These are phyloP conservation scores for Nesogale talazaci DNA, from an alignment of 2,113 vertebrate genomes.

Conservation along the genomic window DNA sequence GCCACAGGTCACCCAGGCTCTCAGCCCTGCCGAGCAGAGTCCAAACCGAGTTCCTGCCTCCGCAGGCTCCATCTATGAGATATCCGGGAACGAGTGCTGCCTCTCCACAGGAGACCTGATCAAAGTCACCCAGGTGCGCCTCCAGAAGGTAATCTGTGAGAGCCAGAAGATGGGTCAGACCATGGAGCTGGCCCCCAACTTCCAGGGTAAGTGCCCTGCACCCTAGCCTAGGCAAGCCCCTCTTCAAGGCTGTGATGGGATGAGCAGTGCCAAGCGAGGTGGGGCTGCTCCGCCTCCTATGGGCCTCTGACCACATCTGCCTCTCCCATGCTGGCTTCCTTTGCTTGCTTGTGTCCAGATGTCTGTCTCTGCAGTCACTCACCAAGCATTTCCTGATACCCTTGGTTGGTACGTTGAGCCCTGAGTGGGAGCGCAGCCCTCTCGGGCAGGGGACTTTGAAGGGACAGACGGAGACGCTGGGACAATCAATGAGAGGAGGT, in stretches of 20 bases:
- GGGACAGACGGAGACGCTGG: not conserved
- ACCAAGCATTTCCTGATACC: not conserved
- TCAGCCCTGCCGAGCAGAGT: not conserved
- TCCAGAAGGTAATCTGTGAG: constrained; percentile 87
- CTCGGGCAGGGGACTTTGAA: not conserved
- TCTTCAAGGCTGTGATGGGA: not conserved
- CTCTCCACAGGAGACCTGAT: constrained; percentile 94
- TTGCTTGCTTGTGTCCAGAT: not conserved
- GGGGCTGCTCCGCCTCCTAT: accelerated
- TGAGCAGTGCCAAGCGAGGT: not conserved
- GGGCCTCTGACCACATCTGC: not conserved
- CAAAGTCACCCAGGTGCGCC: constrained; percentile 86
- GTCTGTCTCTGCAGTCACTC: not conserved
- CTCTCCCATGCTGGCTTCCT: not conserved
- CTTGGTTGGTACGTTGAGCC: not conserved
- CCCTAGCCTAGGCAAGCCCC: too few relatives aligned
- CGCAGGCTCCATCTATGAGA: constrained; percentile 93
- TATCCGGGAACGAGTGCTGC: constrained; percentile 92
- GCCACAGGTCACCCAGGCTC: too few relatives aligned
- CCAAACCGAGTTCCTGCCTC: constrained; percentile 1
- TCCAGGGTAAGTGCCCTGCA: constrained; percentile 85
- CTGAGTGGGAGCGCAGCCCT: not conserved
- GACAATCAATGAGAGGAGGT: not conserved
- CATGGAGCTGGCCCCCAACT: constrained; percentile 85
- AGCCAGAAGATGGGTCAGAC: constrained; percentile 81